phyloP scores from a whole-genome alignment of 2,888 invertebrate genomes.

The Napeogenes inachia region DNA sequence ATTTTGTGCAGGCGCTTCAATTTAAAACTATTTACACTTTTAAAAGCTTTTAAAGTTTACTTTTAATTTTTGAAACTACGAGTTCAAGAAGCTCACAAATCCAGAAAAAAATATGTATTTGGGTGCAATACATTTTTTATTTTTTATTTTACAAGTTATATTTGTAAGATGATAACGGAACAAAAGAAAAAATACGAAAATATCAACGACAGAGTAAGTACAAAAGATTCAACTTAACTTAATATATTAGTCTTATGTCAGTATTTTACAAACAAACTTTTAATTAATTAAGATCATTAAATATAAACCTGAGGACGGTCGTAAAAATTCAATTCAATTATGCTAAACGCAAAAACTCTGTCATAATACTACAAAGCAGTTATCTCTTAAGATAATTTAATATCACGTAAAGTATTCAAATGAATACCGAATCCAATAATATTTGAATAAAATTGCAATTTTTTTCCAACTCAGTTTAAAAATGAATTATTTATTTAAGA shows the following conservation, averaged over 20 bases:
- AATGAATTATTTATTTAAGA: neutral
- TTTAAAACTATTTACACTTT: neutral
- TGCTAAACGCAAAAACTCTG: constrained; percentile 1
- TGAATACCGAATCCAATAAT: neutral
- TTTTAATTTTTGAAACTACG: constrained; percentile 2
- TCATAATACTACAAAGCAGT: neutral
- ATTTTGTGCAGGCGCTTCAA: too few relatives aligned
- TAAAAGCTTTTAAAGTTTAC: constrained; percentile 1
- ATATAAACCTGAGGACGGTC: neutral
- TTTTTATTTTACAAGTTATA: neutral
- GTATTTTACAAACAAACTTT: neutral
- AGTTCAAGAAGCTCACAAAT: neutral
- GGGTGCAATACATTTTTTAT: neutral
- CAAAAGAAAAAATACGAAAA: neutral
- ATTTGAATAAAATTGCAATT: constrained; percentile 2
- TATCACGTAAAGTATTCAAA: neutral
- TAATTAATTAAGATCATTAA: constrained; percentile 4
- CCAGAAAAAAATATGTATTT: neutral
- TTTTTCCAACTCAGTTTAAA: neutral
- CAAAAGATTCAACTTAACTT: neutral
- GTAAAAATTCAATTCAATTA: constrained; percentile 7
- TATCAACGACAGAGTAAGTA: neutral
- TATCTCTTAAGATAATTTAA: neutral
- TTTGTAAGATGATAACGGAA: too few relatives aligned
- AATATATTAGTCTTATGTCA: neutral